Evolutionary conservation across 1,140 invertebrate species (phyloP).

Genomic region (Luehdorfia chinensis): DNA sequence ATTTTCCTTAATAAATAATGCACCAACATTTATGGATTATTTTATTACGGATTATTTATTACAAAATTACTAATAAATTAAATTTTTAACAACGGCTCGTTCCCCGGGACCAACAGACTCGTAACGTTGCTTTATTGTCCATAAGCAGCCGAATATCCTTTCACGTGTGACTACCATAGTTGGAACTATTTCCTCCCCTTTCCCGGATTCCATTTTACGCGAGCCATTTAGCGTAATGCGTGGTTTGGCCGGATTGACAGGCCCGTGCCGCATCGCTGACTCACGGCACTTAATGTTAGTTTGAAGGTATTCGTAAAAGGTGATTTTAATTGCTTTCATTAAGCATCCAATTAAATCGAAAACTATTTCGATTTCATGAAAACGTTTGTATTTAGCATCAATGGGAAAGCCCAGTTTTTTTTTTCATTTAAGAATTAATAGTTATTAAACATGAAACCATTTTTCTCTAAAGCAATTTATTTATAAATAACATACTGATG

Average conservation of each 20-base stretch:
- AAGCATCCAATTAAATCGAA: too few species aligned
- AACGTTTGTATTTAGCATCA: too few species aligned
- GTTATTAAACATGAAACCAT: too few species aligned
- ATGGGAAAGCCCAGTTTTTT: too few species aligned
- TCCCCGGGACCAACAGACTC: slow-evolving; percentile 37
- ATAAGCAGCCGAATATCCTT: slow-evolving; percentile 53
- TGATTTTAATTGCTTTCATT: slow-evolving; percentile 4
- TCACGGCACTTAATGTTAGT: slow-evolving; percentile 42
- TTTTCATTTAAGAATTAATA: too few species aligned
- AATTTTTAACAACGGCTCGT: slow-evolving; percentile 43
- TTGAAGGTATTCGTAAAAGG: slow-evolving; percentile 22
- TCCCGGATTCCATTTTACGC: slow-evolving; percentile 49
- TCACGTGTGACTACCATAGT: slow-evolving; percentile 31
- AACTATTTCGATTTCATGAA: too few species aligned
- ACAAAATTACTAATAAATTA: slow-evolving; percentile 31
- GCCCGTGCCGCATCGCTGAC: slow-evolving; percentile 17
- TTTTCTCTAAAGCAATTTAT: too few species aligned
- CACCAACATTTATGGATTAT: too few species aligned
- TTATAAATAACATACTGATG: too few species aligned
- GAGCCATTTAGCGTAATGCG: slow-evolving; percentile 71
- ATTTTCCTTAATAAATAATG: too few species aligned
- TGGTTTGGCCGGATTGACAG: slow-evolving; percentile 67
- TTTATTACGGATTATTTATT: too few species aligned
- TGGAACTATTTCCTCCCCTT: slow-evolving; percentile 58
- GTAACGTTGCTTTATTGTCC: slow-evolving; percentile 67